Evolutionary conservation across 2,888 invertebrate species (phyloP), one percentile per base, ranked within the genome.

Genomic region (Thalpophila matura): DNA sequence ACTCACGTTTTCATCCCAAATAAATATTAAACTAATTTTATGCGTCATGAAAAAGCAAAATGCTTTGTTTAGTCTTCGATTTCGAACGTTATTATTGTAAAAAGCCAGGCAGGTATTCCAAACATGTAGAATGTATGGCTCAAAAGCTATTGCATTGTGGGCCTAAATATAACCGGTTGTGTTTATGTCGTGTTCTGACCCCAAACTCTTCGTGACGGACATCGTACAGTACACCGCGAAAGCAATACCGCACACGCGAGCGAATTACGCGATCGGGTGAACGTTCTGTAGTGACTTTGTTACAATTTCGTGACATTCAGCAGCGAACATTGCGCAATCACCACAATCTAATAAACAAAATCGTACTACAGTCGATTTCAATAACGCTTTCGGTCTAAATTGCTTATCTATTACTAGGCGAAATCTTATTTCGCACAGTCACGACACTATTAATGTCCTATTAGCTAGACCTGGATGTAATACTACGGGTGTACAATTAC

Each of bases 191-290:
- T 83, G 86, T 85, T 85, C 79, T 88, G 89, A 91, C 89, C 89
- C 85, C 85, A 85, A 88, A 86, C 81, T 83, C 79, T 88, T 91
- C 89, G 89, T 90, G 90, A 85, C 89, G 84, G 84, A 83, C 83
- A 80, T 83, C 84, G 83, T 79, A 84, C 84, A 66, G 81, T 79
- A 82, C 85, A 80, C 79, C 80, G 78, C 70, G 70, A 59, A 46
- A 51, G 69, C 56, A 45, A 76, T 82, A 82, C 61, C 78, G 84
- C 90, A 90, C 90, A 90, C 90, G 89, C 89, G 77, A 90, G 83
- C 84, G 82, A 84, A 87, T 84, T 84, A 88, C 86, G 82, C 87
- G 85, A 87, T 79, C 85, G 82, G 85, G 86, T 87, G 86, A 91
- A 89, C 80, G 89, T 86, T 89, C 84, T 79, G 74, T 77, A 81